Evolutionary conservation across 2,888 invertebrate genomes (phyloP).

Genomic region (Latheticus oryzae): DNA sequence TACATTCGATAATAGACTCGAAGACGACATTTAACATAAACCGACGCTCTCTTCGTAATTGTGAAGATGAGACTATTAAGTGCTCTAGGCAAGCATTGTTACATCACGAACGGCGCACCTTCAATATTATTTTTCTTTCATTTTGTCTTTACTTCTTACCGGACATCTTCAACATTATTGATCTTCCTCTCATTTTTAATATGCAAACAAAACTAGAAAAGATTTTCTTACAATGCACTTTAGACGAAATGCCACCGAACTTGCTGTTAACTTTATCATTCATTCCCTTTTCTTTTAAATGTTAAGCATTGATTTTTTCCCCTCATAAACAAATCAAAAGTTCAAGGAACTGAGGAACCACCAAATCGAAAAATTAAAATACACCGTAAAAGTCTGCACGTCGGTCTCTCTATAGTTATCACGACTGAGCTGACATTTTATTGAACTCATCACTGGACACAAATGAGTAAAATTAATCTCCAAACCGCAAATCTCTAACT

Average conservation of each 20-base stretch:
- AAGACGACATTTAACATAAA: slow-evolving; percentile 43
- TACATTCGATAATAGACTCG: slow-evolving; percentile 41
- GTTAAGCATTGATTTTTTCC: slow-evolving; percentile 32
- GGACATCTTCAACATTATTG: slow-evolving; percentile 11
- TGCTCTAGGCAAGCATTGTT: slow-evolving; percentile 41
- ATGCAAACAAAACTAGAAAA: too few relatives aligned
- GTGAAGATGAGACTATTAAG: slow-evolving; percentile 43
- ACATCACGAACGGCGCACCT: slow-evolving; percentile 44
- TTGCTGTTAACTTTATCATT: slow-evolving; percentile 26
- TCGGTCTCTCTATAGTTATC: slow-evolving; percentile 33
- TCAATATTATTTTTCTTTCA: slow-evolving; percentile 32
- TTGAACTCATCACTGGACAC: not conserved
- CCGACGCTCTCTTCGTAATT: slow-evolving; percentile 41
- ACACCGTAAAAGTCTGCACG: slow-evolving; percentile 12
- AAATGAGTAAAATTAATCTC: slow-evolving; percentile 5
- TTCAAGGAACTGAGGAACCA: slow-evolving; percentile 34
- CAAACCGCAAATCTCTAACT: not conserved
- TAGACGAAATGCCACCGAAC: slow-evolving; percentile 30
- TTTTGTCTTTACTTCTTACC: slow-evolving; percentile 10
- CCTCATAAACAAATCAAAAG: slow-evolving; percentile 26
- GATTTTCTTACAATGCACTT: slow-evolving; percentile 32
- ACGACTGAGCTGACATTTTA: slow-evolving; percentile 32
- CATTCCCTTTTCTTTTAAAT: slow-evolving; percentile 25
- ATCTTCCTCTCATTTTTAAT: slow-evolving; percentile 15
- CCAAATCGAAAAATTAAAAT: slow-evolving; percentile 14